Evolutionary conservation across 2,113 vertebrate species (phyloP).

Genomic region (Ophiodon elongatus): DNA sequence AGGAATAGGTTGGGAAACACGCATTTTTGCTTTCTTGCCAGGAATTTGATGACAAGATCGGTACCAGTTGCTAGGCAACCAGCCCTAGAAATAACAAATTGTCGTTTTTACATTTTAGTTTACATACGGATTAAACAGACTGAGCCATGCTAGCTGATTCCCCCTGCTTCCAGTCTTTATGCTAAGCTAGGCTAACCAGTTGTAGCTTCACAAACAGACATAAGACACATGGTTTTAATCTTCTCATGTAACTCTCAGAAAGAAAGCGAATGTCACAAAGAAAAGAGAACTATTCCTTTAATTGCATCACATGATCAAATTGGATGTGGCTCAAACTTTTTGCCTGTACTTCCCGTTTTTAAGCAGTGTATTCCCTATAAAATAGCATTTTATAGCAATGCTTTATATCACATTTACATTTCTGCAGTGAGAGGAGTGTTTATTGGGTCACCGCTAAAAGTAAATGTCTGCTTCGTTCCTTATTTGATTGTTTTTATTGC

Average conservation of each 20-base stretch:
- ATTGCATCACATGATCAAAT: neutral
- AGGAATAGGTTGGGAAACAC: neutral
- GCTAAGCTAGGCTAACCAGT: neutral
- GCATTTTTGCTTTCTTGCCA: neutral
- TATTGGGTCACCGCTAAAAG: too few relatives aligned
- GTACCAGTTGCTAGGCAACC: constrained; percentile 18
- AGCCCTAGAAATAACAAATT: neutral
- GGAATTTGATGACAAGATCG: neutral
- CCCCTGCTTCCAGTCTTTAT: neutral
- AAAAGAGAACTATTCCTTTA: neutral
- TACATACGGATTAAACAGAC: too few relatives aligned
- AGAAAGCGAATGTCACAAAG: neutral
- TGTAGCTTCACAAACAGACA: neutral
- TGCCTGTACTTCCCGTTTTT: too few relatives aligned
- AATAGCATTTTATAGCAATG: neutral
- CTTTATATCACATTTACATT: neutral
- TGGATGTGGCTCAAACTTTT: neutral
- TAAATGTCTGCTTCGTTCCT: neutral
- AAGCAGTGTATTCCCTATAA: neutral
- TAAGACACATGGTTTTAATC: neutral
- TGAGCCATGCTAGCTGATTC: neutral
- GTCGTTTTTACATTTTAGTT: too few relatives aligned
- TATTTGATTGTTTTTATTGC: neutral
- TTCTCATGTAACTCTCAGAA: neutral
- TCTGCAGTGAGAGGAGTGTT: neutral